phyloP scores from a whole-genome alignment of 2,113 vertebrate genomes.

The Hassar affinis region DNA sequence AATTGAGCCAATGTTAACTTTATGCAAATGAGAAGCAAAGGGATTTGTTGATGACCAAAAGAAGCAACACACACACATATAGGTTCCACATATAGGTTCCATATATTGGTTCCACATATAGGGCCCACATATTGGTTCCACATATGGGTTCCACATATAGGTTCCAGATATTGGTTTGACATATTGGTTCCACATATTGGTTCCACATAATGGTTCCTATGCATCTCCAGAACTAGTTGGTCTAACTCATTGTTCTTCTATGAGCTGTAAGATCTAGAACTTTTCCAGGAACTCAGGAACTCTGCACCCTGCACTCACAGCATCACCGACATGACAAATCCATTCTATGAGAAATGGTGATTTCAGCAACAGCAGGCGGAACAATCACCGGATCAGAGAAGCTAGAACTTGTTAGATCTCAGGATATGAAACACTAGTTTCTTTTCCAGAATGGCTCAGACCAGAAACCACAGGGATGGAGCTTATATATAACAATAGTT shows the following conservation, averaged over 20 bases:
- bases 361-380: not conserved
- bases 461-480: not conserved
- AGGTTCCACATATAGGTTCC: too few species aligned
- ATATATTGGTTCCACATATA: too few species aligned
- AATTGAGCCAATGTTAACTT: not conserved
- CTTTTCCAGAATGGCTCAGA: not conserved
- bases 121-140: too few species aligned
- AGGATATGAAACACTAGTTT: not conserved
- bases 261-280: not conserved
- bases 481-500: not conserved
- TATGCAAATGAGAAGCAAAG: not conserved
- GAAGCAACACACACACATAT: not conserved
- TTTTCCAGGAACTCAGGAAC: not conserved
- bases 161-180: too few species aligned
- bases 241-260: not conserved
- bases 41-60: not conserved
- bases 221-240: not conserved
- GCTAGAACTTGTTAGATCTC: too few species aligned
- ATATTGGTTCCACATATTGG: too few species aligned
- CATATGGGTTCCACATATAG: not conserved
- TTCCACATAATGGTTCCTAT: too few species aligned
- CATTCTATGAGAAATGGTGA: not conserved
- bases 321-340: not conserved
- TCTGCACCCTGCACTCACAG: not conserved
- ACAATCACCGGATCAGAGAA: not conserved